Percentiles rank a stretch among this genome's conserved stretches.
Conservation (phyloP, 2,113 vertebrate species). For the Pluvialis apricaria region DNA sequence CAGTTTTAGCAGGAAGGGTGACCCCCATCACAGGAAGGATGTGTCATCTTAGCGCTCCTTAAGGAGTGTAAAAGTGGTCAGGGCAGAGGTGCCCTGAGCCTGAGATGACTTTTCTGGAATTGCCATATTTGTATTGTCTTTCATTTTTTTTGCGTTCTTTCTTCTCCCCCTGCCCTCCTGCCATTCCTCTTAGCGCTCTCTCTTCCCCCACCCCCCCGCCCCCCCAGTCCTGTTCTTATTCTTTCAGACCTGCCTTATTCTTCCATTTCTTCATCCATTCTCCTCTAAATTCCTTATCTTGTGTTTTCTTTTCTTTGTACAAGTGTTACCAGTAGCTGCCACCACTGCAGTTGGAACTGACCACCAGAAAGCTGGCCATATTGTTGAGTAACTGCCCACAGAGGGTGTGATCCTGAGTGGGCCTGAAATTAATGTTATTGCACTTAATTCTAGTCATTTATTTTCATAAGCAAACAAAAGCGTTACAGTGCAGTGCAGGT, state of each 20-base stretch:
- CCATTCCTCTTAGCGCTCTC: background rate
- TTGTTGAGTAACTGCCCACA: background rate
- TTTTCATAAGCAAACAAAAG: background rate
- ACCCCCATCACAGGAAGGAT: background rate
- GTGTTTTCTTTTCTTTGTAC: background rate
- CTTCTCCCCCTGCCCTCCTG: rapidly evolving
- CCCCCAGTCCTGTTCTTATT: background rate
- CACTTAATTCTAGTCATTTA: background rate
- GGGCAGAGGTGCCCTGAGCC: background rate
- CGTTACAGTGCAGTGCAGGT: background rate
- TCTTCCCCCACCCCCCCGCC: too few relatives aligned
- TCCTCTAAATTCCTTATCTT: background rate
- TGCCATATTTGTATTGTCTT: background rate
- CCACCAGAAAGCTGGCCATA: background rate
- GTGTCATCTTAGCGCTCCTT: background rate
- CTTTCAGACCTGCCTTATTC: background rate
- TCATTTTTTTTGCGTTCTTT: background rate
- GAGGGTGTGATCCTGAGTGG: background rate
- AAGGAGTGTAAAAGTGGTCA: background rate
- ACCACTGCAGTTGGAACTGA: background rate
- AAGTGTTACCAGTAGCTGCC: background rate
- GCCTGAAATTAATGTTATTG: background rate
- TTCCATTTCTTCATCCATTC: background rate
- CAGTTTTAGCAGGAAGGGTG: background rate
- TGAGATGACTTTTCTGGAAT: background rate